Percentiles rank a stretch among this genome's conserved stretches.
Conservation (phyloP, 2,888 invertebrate species). For the Smittia sp. region DNA sequence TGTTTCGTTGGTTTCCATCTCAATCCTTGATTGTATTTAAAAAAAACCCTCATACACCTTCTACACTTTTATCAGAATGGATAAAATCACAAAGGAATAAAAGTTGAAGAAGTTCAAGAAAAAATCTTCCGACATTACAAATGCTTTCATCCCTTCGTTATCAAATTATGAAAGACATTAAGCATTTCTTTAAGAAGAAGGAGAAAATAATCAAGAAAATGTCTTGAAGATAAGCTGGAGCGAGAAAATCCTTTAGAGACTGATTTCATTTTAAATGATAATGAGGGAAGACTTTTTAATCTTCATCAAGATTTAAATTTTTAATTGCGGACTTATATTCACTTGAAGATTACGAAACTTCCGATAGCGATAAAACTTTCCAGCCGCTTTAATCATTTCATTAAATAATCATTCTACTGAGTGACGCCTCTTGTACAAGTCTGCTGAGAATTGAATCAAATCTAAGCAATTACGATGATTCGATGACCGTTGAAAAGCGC, state of each 20-base stretch:
- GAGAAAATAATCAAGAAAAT: background rate
- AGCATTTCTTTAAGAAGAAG: background rate
- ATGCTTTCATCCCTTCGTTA: background rate
- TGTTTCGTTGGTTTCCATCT: too few relatives aligned
- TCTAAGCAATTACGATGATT: too few relatives aligned
- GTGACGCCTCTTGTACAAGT: too few relatives aligned
- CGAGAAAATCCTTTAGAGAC: too few relatives aligned
- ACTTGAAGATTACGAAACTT: too few relatives aligned
- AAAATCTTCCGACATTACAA: too few relatives aligned
- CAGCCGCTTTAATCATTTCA: too few relatives aligned
- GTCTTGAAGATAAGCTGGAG: background rate
- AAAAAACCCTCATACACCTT: background rate
- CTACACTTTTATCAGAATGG: background rate
- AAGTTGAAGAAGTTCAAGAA: background rate
- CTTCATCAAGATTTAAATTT: background rate
- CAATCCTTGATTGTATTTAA: background rate
- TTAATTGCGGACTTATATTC: background rate
- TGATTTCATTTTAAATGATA: background rate
- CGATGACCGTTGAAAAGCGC: too few relatives aligned
- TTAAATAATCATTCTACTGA: too few relatives aligned
- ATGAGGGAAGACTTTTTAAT: background rate
- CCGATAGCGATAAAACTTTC: too few relatives aligned
- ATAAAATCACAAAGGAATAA: background rate
- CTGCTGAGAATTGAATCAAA: too few relatives aligned
- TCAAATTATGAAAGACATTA: constrained; percentile 1